Percentiles rank a stretch among this genome's conserved stretches.
Evolutionary conservation across 2,797 vertebrate genomes (phyloP).

Genomic region (Enteromius viviparus): DNA sequence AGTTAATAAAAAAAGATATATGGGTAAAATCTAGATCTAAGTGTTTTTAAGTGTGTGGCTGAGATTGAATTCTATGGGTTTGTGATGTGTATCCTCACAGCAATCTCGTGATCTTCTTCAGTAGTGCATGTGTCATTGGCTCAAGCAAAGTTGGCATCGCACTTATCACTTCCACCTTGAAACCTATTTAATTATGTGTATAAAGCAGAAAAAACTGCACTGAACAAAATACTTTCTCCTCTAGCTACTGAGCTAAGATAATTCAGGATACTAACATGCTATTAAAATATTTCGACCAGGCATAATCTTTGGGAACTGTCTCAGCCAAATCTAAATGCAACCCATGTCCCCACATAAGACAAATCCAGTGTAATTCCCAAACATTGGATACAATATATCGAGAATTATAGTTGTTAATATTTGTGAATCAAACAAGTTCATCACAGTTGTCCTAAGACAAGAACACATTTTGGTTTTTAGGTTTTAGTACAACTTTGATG

Average conservation of each 20-base stretch:
- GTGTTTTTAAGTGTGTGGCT: conserved; percentile 5
- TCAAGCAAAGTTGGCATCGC: not conserved
- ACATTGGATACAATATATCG: not conserved
- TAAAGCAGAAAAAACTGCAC: not conserved
- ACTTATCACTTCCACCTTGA: not conserved
- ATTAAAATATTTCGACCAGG: not conserved
- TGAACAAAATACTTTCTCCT: not conserved
- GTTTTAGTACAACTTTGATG: too few relatives aligned
- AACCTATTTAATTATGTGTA: not conserved
- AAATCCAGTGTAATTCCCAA: not conserved
- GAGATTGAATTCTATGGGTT: not conserved
- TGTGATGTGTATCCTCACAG: not conserved
- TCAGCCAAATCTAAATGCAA: not conserved
- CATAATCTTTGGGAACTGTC: not conserved
- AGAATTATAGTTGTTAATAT: too few relatives aligned
- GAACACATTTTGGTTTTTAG: too few relatives aligned
- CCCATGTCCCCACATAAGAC: not conserved
- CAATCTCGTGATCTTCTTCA: not conserved
- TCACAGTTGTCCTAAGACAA: too few relatives aligned
- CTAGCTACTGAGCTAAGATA: not conserved
- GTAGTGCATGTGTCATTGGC: not conserved
- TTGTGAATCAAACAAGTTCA: too few relatives aligned
- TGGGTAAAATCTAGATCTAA: not conserved
- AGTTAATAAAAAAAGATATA: not conserved
- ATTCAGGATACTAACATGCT: not conserved